Conservation (phyloP, 2,888 invertebrate species). For the Drosophila pegasa region DNA sequence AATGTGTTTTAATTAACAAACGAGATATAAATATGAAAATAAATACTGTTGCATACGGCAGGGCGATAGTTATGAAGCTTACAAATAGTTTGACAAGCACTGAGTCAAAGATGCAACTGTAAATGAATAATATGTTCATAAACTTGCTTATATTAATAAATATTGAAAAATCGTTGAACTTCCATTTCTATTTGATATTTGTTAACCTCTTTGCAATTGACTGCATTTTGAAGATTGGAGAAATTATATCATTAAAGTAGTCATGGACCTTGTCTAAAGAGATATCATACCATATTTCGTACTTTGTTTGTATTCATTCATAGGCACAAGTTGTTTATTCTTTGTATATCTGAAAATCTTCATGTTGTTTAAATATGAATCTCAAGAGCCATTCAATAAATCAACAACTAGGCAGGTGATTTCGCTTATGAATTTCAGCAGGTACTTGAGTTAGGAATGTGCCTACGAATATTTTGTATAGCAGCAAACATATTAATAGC, state of each 20-base stretch:
- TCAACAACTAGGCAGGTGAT: neutral
- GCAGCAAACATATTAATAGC: neutral
- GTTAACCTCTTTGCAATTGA: too few species aligned
- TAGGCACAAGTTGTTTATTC: too few species aligned
- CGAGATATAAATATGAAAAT: neutral
- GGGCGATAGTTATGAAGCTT: conserved; percentile 22
- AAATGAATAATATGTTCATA: neutral
- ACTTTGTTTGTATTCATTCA: too few species aligned
- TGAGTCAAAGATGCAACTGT: neutral
- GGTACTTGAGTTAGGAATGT: neutral
- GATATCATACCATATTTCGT: too few species aligned
- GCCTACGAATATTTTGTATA: neutral
- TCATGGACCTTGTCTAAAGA: too few species aligned
- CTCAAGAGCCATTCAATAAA: neutral
- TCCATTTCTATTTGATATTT: neutral
- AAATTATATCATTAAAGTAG: too few species aligned
- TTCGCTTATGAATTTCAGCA: neutral
- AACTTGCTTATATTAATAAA: too few species aligned
- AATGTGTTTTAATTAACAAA: conserved; percentile 13
- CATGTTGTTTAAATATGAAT: neutral
- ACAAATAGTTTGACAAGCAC: conserved; percentile 31
- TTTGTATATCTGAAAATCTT: neutral
- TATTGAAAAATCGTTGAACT: neutral
- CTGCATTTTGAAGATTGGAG: too few species aligned
- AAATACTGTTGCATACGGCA: conserved; percentile 43